These are phyloP conservation scores for Hirudinaria manillensis DNA, from an alignment of 2,888 invertebrate genomes.

Conservation along the genomic window DNA sequence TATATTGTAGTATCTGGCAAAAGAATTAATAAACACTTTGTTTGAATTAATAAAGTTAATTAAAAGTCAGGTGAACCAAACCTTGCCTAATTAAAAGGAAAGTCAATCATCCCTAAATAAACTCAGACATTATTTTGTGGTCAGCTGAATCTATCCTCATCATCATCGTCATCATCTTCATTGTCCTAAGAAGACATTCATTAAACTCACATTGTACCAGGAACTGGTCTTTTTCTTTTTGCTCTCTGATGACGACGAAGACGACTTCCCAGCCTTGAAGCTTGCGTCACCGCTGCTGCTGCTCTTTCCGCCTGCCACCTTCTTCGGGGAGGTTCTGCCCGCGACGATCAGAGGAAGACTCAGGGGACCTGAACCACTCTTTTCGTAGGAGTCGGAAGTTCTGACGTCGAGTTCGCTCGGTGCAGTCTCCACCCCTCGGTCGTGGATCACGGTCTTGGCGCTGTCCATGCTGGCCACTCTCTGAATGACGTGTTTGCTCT, in stretches of 20 bases:
- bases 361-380: background rate
- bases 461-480: conserved; percentile 12
- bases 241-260: background rate
- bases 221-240: conserved; percentile 48
- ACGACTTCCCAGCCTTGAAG: background rate
- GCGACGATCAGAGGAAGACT: background rate
- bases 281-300: background rate
- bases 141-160: background rate
- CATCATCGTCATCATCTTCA: background rate
- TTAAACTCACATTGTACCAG: conserved; percentile 49
- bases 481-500: background rate
- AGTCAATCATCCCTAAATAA: background rate
- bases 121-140: background rate
- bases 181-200: background rate
- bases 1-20: no score
- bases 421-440: background rate
- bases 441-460: background rate
- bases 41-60: no score
- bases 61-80: no score
- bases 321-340: background rate
- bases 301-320: background rate
- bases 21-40: no score
- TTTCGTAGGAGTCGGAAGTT: conserved; percentile 3
- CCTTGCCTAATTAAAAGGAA: no score
- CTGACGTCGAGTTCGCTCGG: background rate